phyloP scores from a whole-genome alignment of 2,888 invertebrate species.

The Pheosia gnoma region DNA sequence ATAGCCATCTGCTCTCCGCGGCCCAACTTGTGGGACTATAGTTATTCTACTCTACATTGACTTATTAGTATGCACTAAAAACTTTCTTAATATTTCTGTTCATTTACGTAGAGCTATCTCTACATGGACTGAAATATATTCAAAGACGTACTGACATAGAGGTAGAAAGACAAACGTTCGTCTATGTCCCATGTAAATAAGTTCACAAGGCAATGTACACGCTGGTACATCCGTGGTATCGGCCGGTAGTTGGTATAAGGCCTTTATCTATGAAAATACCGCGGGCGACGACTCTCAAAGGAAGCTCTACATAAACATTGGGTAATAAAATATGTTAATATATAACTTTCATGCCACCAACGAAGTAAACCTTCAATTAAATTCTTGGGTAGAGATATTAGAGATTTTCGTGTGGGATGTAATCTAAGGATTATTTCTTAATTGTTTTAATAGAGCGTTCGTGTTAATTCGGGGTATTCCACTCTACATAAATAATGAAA shows the following conservation, averaged over 20 bases:
- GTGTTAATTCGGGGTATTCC: no score
- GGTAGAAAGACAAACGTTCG: slow-evolving; percentile 14
- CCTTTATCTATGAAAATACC: slow-evolving; percentile 59
- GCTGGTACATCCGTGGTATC: slow-evolving; percentile 29
- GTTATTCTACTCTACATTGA: no score
- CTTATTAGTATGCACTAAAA: no score
- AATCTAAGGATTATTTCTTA: background rate
- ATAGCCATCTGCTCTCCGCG: no score
- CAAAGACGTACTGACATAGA: background rate
- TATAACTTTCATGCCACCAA: slow-evolving; percentile 4
- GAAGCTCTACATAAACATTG: slow-evolving; percentile 62
- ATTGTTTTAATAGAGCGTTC: background rate
- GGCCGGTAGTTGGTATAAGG: slow-evolving; percentile 33
- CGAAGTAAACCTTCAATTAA: background rate
- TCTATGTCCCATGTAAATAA: slow-evolving; percentile 40
- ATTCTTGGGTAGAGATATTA: no score
- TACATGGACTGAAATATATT: background rate
- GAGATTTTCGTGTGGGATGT: background rate
- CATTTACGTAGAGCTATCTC: background rate
- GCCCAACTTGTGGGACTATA: no score
- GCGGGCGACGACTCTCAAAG: slow-evolving; percentile 64
- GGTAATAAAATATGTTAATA: slow-evolving; percentile 29
- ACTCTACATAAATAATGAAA: no score
- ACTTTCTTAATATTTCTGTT: no score
- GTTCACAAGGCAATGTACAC: slow-evolving; percentile 41